These are phyloP conservation scores for Corythornis leucogaster DNA, from an alignment of 2,797 vertebrate genomes.

Conservation along the genomic window DNA sequence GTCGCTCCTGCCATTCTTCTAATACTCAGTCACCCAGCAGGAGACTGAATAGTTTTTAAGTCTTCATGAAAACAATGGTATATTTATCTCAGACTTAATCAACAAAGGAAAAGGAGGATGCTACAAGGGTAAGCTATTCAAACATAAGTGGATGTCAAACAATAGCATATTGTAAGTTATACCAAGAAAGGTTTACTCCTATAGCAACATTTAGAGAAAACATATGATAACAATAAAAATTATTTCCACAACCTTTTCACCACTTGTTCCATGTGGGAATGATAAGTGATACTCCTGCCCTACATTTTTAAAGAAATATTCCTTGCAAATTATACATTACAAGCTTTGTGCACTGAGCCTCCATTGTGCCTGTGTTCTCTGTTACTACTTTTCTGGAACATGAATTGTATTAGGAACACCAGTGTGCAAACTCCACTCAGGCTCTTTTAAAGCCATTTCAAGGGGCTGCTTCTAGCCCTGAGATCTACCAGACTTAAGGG, in stretches of 20 bases:
- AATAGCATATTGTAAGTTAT: conserved; percentile 73
- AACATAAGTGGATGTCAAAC: conserved; percentile 71
- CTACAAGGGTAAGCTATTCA: conserved; percentile 62
- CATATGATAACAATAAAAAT: conserved; percentile 81
- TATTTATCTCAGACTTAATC: conserved; percentile 65
- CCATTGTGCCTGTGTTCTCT: conserved; percentile 25
- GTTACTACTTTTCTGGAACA: conserved; percentile 32
- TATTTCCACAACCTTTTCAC: conserved; percentile 76
- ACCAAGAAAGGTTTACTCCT: conserved; percentile 64
- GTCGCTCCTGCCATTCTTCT: neutral
- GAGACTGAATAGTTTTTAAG: conserved; percentile 41
- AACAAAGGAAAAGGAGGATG: conserved; percentile 56
- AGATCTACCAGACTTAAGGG: conserved; percentile 31
- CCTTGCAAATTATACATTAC: conserved; percentile 69
- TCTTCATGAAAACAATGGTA: conserved; percentile 46
- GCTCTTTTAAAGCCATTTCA: conserved; percentile 18
- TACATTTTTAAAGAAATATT: conserved; percentile 72
- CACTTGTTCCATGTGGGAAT: conserved; percentile 75
- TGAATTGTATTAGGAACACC: conserved; percentile 31
- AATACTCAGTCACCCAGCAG: conserved; percentile 17
- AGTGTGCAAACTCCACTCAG: conserved; percentile 15
- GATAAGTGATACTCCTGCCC: conserved; percentile 66
- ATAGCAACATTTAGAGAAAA: conserved; percentile 70
- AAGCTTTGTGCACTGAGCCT: conserved; percentile 53
- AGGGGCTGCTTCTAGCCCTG: neutral